Evolutionary conservation across 1,140 invertebrate genomes (phyloP).

Genomic region (Polyergus mexicanus): DNA sequence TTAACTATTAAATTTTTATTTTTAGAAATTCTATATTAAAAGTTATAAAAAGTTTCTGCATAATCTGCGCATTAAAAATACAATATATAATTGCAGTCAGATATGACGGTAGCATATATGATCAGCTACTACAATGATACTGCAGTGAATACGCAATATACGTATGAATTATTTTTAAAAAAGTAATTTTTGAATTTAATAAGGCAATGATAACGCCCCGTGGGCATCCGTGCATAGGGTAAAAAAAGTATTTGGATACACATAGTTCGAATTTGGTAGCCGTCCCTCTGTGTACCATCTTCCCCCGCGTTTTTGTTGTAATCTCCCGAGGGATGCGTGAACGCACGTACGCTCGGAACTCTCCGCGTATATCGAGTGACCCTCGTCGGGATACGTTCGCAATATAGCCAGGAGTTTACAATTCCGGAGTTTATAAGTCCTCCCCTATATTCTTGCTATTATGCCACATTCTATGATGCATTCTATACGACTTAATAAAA

Average conservation of each 20-base stretch:
- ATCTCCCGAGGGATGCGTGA: constrained; percentile 61
- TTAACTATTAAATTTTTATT: background rate
- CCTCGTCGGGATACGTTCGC: constrained; percentile 46
- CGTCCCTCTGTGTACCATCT: constrained; percentile 62
- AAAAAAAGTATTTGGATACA: constrained; percentile 53
- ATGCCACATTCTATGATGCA: constrained; percentile 33
- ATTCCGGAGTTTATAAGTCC: constrained; percentile 54
- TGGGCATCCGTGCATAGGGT: constrained; percentile 51
- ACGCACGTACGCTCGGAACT: constrained; percentile 62
- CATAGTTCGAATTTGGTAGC: constrained; percentile 66
- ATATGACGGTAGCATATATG: background rate
- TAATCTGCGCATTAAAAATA: background rate
- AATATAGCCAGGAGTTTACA: constrained; percentile 54
- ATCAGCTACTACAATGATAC: background rate
- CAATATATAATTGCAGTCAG: background rate
- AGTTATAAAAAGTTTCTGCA: background rate
- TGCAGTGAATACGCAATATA: background rate
- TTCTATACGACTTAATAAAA: constrained; percentile 49
- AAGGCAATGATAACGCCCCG: constrained; percentile 55
- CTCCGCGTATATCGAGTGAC: constrained; percentile 40
- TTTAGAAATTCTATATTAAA: background rate
- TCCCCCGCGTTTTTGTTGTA: constrained; percentile 69
- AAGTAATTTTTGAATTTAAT: constrained; percentile 66
- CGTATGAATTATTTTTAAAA: background rate
- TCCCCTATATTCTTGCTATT: constrained; percentile 28